These are phyloP conservation scores for Marasmarcha lunaedactyla DNA, from an alignment of 2,888 invertebrate genomes.

Conservation along the genomic window DNA sequence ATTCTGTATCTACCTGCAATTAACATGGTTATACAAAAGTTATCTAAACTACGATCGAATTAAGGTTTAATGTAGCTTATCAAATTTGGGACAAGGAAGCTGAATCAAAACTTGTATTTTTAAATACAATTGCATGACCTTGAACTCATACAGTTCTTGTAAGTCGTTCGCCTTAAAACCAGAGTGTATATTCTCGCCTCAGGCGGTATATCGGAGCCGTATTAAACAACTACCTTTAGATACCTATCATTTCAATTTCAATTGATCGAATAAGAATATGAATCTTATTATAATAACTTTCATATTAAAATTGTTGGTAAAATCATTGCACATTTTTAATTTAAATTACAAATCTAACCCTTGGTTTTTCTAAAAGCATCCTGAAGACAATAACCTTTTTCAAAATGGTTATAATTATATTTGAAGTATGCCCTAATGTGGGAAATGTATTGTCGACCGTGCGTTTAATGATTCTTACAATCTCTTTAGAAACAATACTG, in stretches of 20 bases:
- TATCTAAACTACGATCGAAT: constrained; percentile 2
- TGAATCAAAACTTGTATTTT: constrained; percentile 33
- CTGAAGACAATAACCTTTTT: no score
- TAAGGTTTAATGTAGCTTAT: not conserved
- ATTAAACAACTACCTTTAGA: constrained; percentile 24
- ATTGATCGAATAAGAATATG: no score
- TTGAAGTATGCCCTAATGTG: not conserved
- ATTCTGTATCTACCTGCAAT: constrained; percentile 7
- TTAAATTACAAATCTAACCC: no score
- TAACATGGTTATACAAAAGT: not conserved
- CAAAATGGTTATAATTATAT: not conserved
- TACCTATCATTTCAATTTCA: no score
- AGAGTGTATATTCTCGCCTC: constrained; percentile 23
- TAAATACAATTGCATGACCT: constrained; percentile 44
- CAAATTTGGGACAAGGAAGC: constrained; percentile 42
- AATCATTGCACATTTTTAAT: no score
- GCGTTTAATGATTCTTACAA: constrained; percentile 8
- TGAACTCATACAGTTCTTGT: constrained; percentile 43
- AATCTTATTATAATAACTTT: no score
- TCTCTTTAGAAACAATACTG: constrained; percentile 15
- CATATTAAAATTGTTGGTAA: no score
- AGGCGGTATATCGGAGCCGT: constrained; percentile 27
- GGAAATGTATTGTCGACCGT: not conserved
- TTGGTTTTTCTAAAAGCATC: no score
- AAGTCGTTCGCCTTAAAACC: constrained; percentile 32